These are phyloP conservation scores for Rhynchophorus ferrugineus DNA, from an alignment of 1,140 invertebrate species.

Conservation along the genomic window DNA sequence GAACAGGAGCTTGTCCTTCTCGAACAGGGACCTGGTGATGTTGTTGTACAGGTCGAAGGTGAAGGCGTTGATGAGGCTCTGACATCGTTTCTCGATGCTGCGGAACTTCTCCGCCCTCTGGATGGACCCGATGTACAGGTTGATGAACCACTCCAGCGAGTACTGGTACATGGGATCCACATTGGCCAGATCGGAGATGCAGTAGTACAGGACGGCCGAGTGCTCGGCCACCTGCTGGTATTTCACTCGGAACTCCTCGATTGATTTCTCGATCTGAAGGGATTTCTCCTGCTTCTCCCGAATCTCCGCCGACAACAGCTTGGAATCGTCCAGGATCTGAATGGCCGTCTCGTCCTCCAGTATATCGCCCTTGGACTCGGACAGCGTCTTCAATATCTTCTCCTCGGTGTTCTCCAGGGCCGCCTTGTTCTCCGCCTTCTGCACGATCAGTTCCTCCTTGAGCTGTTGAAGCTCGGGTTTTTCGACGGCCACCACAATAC, in stretches of 20 bases:
- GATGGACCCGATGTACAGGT: constrained; percentile 81
- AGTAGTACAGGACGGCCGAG: constrained; percentile 84
- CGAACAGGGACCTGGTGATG: constrained; percentile 79
- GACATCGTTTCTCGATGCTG: constrained; percentile 62
- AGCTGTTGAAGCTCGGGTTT: constrained; percentile 84
- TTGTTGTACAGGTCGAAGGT: constrained; percentile 85
- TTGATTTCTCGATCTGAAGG: constrained; percentile 48
- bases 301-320: constrained; percentile 74
- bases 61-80: constrained; percentile 73
- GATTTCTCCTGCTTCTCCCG: constrained; percentile 70
- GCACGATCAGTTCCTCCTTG: constrained; percentile 75
- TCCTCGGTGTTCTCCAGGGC: constrained; percentile 82
- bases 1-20: constrained; percentile 90
- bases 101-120: constrained; percentile 80
- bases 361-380: constrained; percentile 80
- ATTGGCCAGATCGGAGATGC: constrained; percentile 82
- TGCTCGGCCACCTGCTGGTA: constrained; percentile 81
- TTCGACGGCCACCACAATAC: constrained; percentile 86
- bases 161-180: constrained; percentile 97
- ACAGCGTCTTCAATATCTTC: constrained; percentile 80
- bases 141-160: constrained; percentile 88
- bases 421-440: constrained; percentile 77
- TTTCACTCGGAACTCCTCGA: constrained; percentile 72
- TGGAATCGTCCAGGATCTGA: constrained; percentile 78
- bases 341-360: constrained; percentile 88